Percentiles rank a stretch among this genome's conserved stretches.
Conservation (phyloP, 2,113 vertebrate genomes). For the Xiphophorus hellerii region DNA sequence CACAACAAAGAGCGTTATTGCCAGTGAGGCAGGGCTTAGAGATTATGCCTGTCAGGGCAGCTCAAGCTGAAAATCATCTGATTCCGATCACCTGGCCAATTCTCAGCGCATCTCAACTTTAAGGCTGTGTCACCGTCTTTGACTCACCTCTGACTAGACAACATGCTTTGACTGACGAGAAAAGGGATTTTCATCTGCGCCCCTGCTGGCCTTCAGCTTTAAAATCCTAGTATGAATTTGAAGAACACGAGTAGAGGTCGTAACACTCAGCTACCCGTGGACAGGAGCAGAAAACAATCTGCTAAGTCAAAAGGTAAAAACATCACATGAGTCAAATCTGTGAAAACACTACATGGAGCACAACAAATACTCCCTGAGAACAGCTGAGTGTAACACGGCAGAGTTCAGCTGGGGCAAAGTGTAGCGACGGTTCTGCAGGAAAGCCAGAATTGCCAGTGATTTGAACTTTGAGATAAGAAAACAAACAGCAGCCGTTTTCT, state of each 20-base stretch:
- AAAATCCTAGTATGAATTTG: constrained; percentile 40
- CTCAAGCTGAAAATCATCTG: not conserved
- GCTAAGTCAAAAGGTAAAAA: constrained; percentile 11
- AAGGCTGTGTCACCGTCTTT: too few species aligned
- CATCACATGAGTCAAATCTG: constrained; percentile 5
- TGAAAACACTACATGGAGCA: not conserved
- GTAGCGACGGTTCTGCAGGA: constrained; percentile 50
- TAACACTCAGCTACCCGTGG: constrained; percentile 21
- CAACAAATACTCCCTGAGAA: constrained; percentile 4
- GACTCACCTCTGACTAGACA: too few species aligned
- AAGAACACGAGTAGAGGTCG: constrained; percentile 30
- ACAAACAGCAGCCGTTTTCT: constrained; percentile 40
- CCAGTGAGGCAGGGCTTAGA: too few species aligned
- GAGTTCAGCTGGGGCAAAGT: constrained; percentile 20
- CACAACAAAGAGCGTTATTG: too few species aligned
- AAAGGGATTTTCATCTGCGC: not conserved
- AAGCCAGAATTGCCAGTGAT: constrained; percentile 60
- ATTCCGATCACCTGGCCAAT: not conserved
- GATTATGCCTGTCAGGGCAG: not conserved
- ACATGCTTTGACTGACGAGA: too few species aligned
- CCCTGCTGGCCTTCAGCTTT: constrained; percentile 29
- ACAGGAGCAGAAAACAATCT: constrained; percentile 27
- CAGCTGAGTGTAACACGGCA: not conserved
- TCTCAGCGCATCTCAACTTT: not conserved
- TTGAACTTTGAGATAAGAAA: constrained; percentile 64